These are phyloP conservation scores for Smittia aterrima DNA, from an alignment of 2,888 invertebrate species.

Conservation along the genomic window DNA sequence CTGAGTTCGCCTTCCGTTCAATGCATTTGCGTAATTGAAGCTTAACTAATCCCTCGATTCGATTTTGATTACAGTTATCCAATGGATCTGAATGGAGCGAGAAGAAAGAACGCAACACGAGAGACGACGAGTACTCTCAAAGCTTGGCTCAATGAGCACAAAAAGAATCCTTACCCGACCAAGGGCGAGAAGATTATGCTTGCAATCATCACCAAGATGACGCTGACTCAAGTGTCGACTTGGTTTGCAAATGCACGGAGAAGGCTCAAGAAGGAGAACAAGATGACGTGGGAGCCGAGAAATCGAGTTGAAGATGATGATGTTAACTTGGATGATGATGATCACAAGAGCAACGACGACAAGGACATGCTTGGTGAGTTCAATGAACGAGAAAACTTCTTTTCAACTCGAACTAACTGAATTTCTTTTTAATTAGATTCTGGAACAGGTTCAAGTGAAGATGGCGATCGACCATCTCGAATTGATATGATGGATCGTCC, in stretches of 20 bases:
- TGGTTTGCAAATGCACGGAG: constrained; percentile 98
- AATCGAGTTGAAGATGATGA: constrained; percentile 94
- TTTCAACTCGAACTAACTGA: background rate
- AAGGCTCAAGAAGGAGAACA: constrained; percentile 94
- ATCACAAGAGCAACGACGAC: constrained; percentile 81
- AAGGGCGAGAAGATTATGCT: constrained; percentile 99
- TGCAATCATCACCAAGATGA: constrained; percentile 99
- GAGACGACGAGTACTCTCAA: constrained; percentile 98
- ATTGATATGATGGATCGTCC: constrained; percentile 65
- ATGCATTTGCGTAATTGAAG: no score
- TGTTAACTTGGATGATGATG: constrained; percentile 87
- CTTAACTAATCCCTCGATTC: background rate
- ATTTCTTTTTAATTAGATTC: constrained; percentile 65
- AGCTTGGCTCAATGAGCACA: constrained; percentile 97
- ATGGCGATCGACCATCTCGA: constrained; percentile 75
- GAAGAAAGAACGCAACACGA: constrained; percentile 96
- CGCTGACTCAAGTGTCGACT: constrained; percentile 94
- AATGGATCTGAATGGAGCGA: constrained; percentile 91
- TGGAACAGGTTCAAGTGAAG: constrained; percentile 81
- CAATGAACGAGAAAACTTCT: background rate
- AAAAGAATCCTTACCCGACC: constrained; percentile 99
- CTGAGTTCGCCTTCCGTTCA: no score
- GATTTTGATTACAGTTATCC: constrained; percentile 69
- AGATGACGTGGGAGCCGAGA: constrained; percentile 99
- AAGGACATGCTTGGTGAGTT: constrained; percentile 78